Evolutionary conservation across 2,797 vertebrate species (phyloP), one percentile per base, ranked within the genome.

Genomic region (Aplochiton taeniatus): DNA sequence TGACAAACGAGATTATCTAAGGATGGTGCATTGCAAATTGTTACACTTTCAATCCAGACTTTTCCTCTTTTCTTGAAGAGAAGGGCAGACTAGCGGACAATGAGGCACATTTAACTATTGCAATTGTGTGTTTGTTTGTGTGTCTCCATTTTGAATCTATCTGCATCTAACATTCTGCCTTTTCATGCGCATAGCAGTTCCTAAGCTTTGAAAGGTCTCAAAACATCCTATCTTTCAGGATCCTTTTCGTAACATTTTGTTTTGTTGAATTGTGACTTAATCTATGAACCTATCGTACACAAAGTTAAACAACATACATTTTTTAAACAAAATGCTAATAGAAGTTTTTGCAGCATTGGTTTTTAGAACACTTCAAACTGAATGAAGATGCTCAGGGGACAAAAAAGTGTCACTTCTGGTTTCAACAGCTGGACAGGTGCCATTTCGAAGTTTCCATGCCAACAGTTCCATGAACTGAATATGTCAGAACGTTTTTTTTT

Each of bases 111-210:
- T 63, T 31, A 44, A 59, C 56, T 54, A 61, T 50, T 16, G 48
- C 49, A 51, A 59, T 16, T 43, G 57, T 43, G 20, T 49, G 9
- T 48, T 58, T 50, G 13, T 8, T 17, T n/a, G 42, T 64, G 52
- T 19, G 56, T 70, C 68, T 74, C 72, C 72, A 59, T 69, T 75
- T 77, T 79, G 68, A 68, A 67, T 46, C 66, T 63, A 66, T 68
- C 58, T 60, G 44, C 70, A 60, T 20, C 56, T 64, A 76, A 83
- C 77, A 83, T 77, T 83, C 75, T 56, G 57, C 31, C 60, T 70
- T 43, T 61, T 61, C 9, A 19, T 62, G 61, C 60, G 61, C 66
- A 58, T 54, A 55, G 52, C 53, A 48, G 4, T 49, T 4, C 17
- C 65, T 14, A 17, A 31, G 61, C 65, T 73, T 73, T 59, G 61